Base-by-base conservation (phyloP, 2,888 invertebrate genomes). In the Netelia inedita region DNA sequence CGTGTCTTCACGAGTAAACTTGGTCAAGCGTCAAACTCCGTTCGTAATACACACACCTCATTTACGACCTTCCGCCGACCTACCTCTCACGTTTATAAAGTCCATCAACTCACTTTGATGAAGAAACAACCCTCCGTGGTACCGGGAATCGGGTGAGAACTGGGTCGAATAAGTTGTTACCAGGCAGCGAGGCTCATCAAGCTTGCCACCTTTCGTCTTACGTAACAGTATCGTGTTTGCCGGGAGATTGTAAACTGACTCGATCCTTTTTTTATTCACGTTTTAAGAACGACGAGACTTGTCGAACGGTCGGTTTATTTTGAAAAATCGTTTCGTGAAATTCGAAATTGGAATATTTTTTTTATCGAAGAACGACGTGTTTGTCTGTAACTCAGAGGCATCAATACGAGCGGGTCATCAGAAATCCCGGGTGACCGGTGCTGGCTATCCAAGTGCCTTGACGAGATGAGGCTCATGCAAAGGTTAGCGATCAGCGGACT, bases 401-500 rank as follows among this genome's bases (percentile, higher is more conserved):
- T 78, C 90, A 89, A 88, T 89, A 90, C 90, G 91, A 90, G 88
- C 88, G 89, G 88, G 85, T 88, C 90, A 71, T 85, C 88, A 79
- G 90, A 84, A 50, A 87, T 87, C 81, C 89, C 90, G 85, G 88
- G 88, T 87, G 87, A 88, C 90, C 88, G 88, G 89, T 89, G 84
- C 71, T 85, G 86, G 78, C 82, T 89, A 89, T 80, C 87, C 88
- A 89, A 89, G 87, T 89, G 88, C 87, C 83, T 87, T 83, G 86
- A 88, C 91, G 89, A 92, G 76, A 93, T 92, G 93, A 89, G 93
- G 86, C 88, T 93, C 71, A 91, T 93, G 90, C 93, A 93, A 86
- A 91, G 93, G 85, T 72, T 93, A 73, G 93, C 93, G 86, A 90
- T 93, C 86, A 93, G 93, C 91, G 93, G 93, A 61, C 90, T 93